Evolutionary conservation across 2,113 vertebrate genomes (phyloP).

Genomic region (Corapipo altera): DNA sequence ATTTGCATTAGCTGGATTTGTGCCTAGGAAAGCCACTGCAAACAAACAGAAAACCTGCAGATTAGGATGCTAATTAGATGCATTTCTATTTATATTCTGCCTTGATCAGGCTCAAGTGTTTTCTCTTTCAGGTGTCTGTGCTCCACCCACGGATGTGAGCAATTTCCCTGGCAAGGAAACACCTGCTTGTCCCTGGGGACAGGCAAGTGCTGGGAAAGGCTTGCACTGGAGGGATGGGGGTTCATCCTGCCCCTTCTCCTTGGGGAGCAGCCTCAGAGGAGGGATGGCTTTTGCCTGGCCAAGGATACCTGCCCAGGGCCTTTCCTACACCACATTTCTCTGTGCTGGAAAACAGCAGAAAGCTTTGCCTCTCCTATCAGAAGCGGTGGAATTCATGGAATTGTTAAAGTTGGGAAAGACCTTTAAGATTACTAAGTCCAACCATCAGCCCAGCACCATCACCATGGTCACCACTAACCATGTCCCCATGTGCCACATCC

Average conservation of each 20-base stretch:
- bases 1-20: constrained; percentile 62
- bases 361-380: neutral
- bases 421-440: neutral
- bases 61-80: constrained; percentile 59
- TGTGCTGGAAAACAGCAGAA: neutral
- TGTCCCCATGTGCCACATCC: neutral
- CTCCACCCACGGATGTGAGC: constrained; percentile 36
- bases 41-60: constrained; percentile 61
- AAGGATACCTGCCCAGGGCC: neutral
- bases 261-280: neutral
- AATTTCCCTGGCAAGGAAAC: constrained; percentile 47
- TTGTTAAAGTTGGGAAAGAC: neutral
- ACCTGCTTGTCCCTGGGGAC: constrained; percentile 59
- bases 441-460: neutral
- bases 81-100: constrained; percentile 63
- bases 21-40: constrained; percentile 37
- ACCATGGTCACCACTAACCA: accelerated
- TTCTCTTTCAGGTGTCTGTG: constrained; percentile 63
- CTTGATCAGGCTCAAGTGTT: constrained; percentile 41
- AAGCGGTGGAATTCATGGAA: neutral
- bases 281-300: neutral
- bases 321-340: neutral
- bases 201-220: neutral
- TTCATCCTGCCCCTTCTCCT: neutral
- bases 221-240: neutral